These are phyloP conservation scores for Trinorchestia longiramus DNA, from an alignment of 1,140 invertebrate genomes.

Conservation along the genomic window DNA sequence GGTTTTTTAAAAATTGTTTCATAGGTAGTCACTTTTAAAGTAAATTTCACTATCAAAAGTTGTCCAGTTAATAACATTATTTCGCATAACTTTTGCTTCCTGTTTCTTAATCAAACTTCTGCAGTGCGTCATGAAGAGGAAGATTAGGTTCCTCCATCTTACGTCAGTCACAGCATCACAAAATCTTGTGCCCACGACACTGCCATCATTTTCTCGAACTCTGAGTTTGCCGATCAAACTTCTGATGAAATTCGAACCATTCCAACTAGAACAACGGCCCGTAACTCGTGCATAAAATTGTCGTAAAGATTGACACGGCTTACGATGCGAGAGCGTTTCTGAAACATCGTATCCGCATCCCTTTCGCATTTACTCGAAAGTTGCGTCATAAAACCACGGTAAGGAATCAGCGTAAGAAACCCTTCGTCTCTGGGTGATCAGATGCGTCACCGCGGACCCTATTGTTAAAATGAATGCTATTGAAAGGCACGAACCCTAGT, in stretches of 20 bases:
- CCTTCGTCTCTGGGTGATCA: constrained; percentile 34
- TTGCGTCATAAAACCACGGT: constrained; percentile 7
- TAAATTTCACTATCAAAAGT: neutral
- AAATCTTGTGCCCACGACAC: constrained; percentile 12
- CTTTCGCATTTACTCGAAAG: constrained; percentile 31
- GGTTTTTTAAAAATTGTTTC: no score
- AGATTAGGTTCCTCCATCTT: constrained; percentile 19
- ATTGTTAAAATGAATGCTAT: neutral
- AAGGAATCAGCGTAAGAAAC: constrained; percentile 35
- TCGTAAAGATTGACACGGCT: constrained; percentile 55
- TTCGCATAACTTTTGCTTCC: neutral
- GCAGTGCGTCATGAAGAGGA: neutral
- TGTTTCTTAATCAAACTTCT: constrained; percentile 32
- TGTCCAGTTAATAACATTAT: neutral
- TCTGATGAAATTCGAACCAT: constrained; percentile 55
- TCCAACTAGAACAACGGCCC: constrained; percentile 52
- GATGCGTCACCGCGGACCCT: neutral
- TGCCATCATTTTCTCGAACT: constrained; percentile 29
- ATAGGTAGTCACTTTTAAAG: no score
- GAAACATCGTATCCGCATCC: constrained; percentile 49
- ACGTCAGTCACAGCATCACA: constrained; percentile 31
- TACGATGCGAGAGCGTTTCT: constrained; percentile 38
- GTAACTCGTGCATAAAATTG: constrained; percentile 51
- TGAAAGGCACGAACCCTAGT: neutral
- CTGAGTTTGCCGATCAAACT: constrained; percentile 43